Conservation (phyloP, 1,140 invertebrate species). For the Drosophila tsacasi region DNA sequence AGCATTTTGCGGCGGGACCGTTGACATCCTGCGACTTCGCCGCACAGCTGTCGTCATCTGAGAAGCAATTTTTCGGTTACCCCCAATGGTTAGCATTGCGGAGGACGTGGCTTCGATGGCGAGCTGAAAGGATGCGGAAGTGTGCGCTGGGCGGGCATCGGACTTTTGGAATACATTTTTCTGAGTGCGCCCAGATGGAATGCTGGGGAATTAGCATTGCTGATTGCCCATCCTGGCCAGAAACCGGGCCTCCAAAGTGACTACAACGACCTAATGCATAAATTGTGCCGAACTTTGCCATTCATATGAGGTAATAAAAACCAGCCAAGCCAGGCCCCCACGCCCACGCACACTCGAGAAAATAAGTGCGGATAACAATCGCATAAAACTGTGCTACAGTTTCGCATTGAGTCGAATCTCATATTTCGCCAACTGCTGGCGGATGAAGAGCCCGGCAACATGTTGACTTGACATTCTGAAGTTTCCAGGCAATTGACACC, state of each 20-base stretch:
- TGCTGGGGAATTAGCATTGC: conserved; percentile 50
- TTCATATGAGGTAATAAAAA: conserved; percentile 46
- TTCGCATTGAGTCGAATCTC: conserved; percentile 64
- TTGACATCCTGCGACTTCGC: conserved; percentile 55
- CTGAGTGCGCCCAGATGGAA: conserved; percentile 8
- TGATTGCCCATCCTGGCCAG: conserved; percentile 30
- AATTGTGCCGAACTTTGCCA: conserved; percentile 31
- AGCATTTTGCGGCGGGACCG: conserved; percentile 57
- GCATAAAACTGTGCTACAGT: conserved; percentile 39
- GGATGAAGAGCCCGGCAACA: conserved; percentile 64
- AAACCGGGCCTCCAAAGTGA: conserved; percentile 1
- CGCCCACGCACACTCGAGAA: conserved; percentile 11
- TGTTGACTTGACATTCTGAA: conserved; percentile 76
- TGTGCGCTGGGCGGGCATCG: conserved; percentile 47
- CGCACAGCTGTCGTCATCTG: conserved; percentile 61
- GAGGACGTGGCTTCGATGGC: conserved; percentile 7
- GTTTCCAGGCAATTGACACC: conserved; percentile 80
- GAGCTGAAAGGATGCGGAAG: conserved; percentile 29
- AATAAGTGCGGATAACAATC: conserved; percentile 26
- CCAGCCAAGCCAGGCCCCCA: conserved; percentile 10
- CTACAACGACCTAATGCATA: conserved; percentile 52
- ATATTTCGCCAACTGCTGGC: conserved; percentile 70
- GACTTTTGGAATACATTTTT: conserved; percentile 24
- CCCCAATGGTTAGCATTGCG: conserved; percentile 41
- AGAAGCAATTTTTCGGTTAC: conserved; percentile 50